Base-by-base conservation (phyloP, 2,888 invertebrate genomes). In the Drosophila conformis region DNA sequence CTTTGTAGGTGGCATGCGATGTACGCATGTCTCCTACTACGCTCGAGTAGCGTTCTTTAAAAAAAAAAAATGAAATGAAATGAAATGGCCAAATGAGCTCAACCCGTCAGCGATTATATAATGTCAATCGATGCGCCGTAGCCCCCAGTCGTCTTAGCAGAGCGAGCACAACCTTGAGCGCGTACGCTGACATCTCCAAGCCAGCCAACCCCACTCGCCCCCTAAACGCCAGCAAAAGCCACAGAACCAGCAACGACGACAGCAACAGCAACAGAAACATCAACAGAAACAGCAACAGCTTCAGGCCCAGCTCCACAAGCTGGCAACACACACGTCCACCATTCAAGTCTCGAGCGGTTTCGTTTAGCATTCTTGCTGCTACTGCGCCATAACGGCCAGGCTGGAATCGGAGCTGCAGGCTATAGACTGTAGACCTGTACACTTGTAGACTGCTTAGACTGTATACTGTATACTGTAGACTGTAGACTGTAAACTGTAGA, bases 301-400 rank as follows among this genome's bases (percentile, higher is more conserved):
- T 42, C 54, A 56, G 59, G 46, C 75, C 42, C 58, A 58, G 53
- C 56, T 38, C 42, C 70, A 63, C 76, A 74, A 59, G 59, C 76
- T 72, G 69, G 74, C 78, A 74, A 68, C 87, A 80, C 74, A 76
- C 33, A 35, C 21, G 80, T 80, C 80, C 69, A 75, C 74, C 42
- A 57, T 66, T 59, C 73, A 52, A 57, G 67, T 62, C 64, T 76
- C 84, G 70, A 84, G 80, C 80, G 67, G 85, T 71, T 84, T 82
- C 67, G 86, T 77, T 83, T 87, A 83, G 81, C 87, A 84, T 84
- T 84, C 83, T 84, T 83, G 89, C 69, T 86, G 71, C 83, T 88
- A 80, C 82, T 83, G 88, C 88, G 88, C 88, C 88, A 83, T 83
- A 77, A 69, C 69, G 74, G 64, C 67, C 69, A 68, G 66, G 62